Percentiles rank a stretch among this genome's conserved stretches.
phyloP scores from a whole-genome alignment of 2,888 invertebrate genomes.

The Cataglyphis cursor region DNA sequence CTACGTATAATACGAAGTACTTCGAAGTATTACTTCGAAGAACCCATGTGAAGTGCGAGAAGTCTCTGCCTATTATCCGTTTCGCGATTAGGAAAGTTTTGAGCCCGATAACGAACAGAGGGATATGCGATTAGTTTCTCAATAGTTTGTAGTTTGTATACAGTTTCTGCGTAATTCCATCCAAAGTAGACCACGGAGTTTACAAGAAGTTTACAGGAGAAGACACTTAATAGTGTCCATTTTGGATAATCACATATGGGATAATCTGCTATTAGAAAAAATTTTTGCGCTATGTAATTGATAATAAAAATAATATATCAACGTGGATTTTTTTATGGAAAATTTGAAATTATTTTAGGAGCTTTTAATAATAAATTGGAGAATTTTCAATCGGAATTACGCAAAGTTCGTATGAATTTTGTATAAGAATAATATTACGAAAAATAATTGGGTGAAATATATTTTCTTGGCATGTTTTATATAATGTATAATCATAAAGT shows the following conservation, averaged over 20 bases:
- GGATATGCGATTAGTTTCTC: conserved; percentile 55
- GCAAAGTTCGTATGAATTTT: neutral
- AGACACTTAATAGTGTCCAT: conserved; percentile 45
- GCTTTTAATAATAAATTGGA: neutral
- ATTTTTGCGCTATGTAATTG: neutral
- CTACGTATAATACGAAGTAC: neutral
- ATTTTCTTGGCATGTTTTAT: neutral
- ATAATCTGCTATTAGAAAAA: conserved; percentile 1
- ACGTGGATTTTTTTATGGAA: neutral
- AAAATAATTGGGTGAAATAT: neutral
- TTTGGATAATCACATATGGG: neutral
- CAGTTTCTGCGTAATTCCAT: conserved; percentile 55
- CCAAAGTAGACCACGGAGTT: conserved; percentile 52
- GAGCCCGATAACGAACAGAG: conserved; percentile 47
- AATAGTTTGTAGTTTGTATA: conserved; percentile 59
- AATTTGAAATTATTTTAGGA: conserved; percentile 8
- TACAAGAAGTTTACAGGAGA: conserved; percentile 32
- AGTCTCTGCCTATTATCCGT: conserved; percentile 49
- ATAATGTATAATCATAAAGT: neutral
- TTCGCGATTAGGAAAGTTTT: conserved; percentile 55
- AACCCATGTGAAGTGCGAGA: conserved; percentile 22
- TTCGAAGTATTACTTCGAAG: conserved; percentile 18
- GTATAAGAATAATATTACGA: neutral
- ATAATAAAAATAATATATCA: neutral
- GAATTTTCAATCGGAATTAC: neutral